A percentile compares a stretch with the other conserved stretches of the same genome.
These are phyloP conservation scores for Acleris laterana DNA, from an alignment of 2,888 invertebrate species.

Conservation along the genomic window DNA sequence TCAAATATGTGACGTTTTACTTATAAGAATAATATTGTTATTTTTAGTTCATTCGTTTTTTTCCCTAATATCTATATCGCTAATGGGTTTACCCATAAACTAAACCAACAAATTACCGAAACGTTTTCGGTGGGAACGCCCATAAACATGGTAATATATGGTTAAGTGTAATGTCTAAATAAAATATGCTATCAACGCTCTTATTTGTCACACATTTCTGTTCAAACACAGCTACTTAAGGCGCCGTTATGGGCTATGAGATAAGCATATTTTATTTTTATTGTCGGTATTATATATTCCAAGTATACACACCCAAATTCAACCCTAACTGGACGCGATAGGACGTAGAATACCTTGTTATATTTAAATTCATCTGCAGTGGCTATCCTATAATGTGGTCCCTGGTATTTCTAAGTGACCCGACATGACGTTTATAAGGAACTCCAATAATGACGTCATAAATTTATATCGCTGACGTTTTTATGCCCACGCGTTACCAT, in stretches of 20 bases:
- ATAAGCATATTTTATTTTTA: slow-evolving; percentile 69
- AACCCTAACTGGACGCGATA: neutral
- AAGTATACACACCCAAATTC: neutral
- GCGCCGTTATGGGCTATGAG: slow-evolving; percentile 54
- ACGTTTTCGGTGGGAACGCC: slow-evolving; percentile 5
- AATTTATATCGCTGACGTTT: slow-evolving; percentile 32
- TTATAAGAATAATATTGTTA: too few species aligned
- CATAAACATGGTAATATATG: slow-evolving; percentile 29
- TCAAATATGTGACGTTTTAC: too few species aligned
- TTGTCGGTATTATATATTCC: slow-evolving; percentile 45
- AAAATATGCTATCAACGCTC: slow-evolving; percentile 44
- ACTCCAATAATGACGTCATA: slow-evolving; percentile 30
- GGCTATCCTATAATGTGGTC: slow-evolving; percentile 20
- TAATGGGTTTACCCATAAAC: slow-evolving; percentile 11
- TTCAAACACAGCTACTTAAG: slow-evolving; percentile 56
- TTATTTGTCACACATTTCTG: slow-evolving; percentile 59
- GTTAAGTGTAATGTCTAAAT: slow-evolving; percentile 32
- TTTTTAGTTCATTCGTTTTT: neutral
- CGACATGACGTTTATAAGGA: slow-evolving; percentile 34
- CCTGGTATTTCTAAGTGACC: slow-evolving; percentile 35
- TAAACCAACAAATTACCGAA: slow-evolving; percentile 27
- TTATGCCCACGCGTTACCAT: slow-evolving; percentile 25
- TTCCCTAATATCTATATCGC: neutral
- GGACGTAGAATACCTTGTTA: neutral
- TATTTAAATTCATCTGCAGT: slow-evolving; percentile 1